Base-by-base conservation (phyloP, 2,797 vertebrate species). In the Diplodus sargus region DNA sequence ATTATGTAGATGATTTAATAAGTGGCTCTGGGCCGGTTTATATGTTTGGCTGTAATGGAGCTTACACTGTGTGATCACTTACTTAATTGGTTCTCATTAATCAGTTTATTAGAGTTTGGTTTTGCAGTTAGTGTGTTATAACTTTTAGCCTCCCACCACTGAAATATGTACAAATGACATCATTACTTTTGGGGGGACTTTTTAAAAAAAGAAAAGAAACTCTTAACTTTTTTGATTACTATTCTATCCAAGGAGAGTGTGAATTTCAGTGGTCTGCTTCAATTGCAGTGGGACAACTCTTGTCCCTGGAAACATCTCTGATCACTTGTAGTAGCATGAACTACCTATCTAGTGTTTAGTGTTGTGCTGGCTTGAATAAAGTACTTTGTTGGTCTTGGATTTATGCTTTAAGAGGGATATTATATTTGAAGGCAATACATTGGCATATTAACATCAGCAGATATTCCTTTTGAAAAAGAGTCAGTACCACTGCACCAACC, bases 51-150 rank as follows among this genome's bases (percentile, higher is more conserved):
- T 56, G 28, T 30, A 66, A 66, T 49, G 61, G 49, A 65, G 6
- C 30, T 17, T 17, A 25, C 53, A 13, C 34, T 34, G 9, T 22
- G 34, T 43, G 58, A 43, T 54, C 18, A 65, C 25, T 59, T 15
- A 14, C 23, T 57, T 70, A 75, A 60, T 25, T 64, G 49, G 48
- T 23, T 51, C 56, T 61, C 59, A 76, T 34, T 62, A 45, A 62
- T 70, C 18, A 58, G 48, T 67, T 56, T 43, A 65, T 74, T 65
- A 76, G 30, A 28, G 52, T 43, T 48, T 71, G 48, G 53, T 62
- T 74, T 49, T 63, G 20, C 1, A 5, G 52, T 65, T 2, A 2
- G 30, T 64, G 65, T 60, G 48, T 60, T 66, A n/a, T 22, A 54
- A 59, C 51, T 25, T 17, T 59, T 23, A 25, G 39, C 49, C n/a